phyloP scores from a whole-genome alignment of 2,113 vertebrate genomes.

The Xyrauchen texanus region DNA sequence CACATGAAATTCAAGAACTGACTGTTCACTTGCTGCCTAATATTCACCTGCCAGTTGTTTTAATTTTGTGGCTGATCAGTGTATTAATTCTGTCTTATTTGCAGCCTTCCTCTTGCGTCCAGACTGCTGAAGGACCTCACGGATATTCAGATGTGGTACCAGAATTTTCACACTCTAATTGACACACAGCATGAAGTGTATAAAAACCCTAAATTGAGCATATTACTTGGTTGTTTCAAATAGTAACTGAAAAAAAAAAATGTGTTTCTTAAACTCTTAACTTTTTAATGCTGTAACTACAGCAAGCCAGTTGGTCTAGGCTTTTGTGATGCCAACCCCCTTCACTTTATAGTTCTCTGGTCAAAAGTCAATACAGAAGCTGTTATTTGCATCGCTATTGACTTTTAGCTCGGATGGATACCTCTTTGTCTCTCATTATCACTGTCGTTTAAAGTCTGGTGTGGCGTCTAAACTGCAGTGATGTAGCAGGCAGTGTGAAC shows the following conservation, averaged over 20 bases:
- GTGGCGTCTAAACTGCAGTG: background rate
- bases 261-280: background rate
- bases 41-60: too few species aligned
- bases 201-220: background rate
- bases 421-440: background rate
- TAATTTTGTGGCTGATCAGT: too few species aligned
- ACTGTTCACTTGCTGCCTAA: too few species aligned
- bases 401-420: background rate
- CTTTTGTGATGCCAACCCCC: too few species aligned
- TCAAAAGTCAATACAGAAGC: background rate
- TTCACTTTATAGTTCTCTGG: background rate
- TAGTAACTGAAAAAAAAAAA: conserved; percentile 15
- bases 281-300: too few species aligned
- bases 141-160: conserved; percentile 76
- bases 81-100: too few species aligned
- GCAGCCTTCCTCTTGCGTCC: too few species aligned
- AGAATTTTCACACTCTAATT: background rate
- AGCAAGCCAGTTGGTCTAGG: too few species aligned
- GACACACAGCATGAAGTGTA: conserved; percentile 16
- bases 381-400: background rate
- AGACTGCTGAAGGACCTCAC: conserved; percentile 59
- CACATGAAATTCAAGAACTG: too few species aligned
- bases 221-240: conserved; percentile 15
- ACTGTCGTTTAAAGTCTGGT: background rate
- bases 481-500: background rate